Conservation (phyloP, 2,797 vertebrate species). For the Avahi laniger region DNA sequence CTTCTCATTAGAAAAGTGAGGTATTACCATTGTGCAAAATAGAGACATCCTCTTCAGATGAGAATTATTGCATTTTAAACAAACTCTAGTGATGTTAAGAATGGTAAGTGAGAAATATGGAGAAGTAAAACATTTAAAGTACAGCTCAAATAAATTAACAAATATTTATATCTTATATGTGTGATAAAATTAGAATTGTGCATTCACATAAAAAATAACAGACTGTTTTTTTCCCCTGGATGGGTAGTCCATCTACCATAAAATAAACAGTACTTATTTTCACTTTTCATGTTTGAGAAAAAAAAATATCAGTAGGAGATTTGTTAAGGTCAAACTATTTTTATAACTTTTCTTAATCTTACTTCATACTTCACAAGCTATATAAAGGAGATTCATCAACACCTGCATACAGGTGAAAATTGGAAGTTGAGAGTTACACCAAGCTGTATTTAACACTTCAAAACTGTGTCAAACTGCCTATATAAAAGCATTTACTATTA, state of each 20-base stretch:
- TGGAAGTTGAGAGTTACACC: neutral
- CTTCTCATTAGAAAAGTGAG: neutral
- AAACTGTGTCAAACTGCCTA: conserved; percentile 42
- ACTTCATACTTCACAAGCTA: neutral
- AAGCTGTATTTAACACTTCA: conserved; percentile 48
- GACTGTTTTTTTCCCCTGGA: neutral
- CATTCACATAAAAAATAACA: neutral
- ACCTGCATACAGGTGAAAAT: conserved; percentile 18
- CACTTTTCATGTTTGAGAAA: conserved; percentile 23
- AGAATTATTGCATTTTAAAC: neutral
- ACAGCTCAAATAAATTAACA: neutral
- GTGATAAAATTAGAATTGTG: neutral
- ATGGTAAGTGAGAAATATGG: neutral
- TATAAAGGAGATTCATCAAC: neutral
- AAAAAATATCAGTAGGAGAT: conserved; percentile 23
- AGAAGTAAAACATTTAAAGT: conserved; percentile 4
- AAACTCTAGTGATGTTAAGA: neutral
- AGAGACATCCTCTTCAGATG: neutral
- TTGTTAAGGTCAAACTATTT: conserved; percentile 18
- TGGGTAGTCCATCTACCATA: neutral
- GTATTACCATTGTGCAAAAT: neutral
- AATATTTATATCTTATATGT: neutral
- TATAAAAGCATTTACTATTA: conserved; percentile 24
- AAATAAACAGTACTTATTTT: conserved; percentile 43
- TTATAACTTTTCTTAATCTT: conserved; percentile 38